These are phyloP conservation scores for Digitonthophagus gazella DNA, from an alignment of 2,888 invertebrate genomes.

Conservation along the genomic window DNA sequence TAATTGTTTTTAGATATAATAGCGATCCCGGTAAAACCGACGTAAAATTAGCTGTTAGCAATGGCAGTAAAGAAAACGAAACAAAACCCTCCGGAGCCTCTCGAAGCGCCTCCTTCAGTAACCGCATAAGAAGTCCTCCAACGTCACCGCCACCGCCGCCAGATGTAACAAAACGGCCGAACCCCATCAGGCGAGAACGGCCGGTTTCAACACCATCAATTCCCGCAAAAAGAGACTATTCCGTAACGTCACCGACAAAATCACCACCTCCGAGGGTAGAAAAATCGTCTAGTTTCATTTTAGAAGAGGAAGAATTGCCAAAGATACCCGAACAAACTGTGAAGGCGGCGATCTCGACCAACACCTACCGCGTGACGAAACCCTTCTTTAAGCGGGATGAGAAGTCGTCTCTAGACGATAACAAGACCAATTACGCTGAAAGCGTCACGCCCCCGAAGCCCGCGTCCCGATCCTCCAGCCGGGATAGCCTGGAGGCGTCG, in stretches of 20 bases:
- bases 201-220: constrained; percentile 43
- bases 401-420: constrained; percentile 20
- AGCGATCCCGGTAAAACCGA: constrained; percentile 65
- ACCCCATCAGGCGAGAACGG: constrained; percentile 45
- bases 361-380: constrained; percentile 24
- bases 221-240: constrained; percentile 28
- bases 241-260: constrained; percentile 26
- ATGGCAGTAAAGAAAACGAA: constrained; percentile 40
- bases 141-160: constrained; percentile 54
- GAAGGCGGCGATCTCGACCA: constrained; percentile 17
- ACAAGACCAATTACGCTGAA: constrained; percentile 13
- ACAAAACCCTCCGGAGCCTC: constrained; percentile 45
- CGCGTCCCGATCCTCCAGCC: constrained; percentile 34
- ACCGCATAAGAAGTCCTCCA: constrained; percentile 49
- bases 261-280: constrained; percentile 40
- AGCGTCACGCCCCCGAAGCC: constrained; percentile 22
- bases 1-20: constrained; percentile 46
- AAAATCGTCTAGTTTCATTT: constrained; percentile 34
- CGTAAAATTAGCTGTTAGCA: constrained; percentile 53
- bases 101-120: constrained; percentile 61
- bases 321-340: neutral
- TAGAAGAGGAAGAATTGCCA: constrained; percentile 19
- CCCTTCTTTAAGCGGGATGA: constrained; percentile 20
- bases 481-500: constrained; percentile 37
- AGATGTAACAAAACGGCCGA: constrained; percentile 46